Conservation (phyloP, 1,140 invertebrate species). For the Sitobion miscanthi region DNA sequence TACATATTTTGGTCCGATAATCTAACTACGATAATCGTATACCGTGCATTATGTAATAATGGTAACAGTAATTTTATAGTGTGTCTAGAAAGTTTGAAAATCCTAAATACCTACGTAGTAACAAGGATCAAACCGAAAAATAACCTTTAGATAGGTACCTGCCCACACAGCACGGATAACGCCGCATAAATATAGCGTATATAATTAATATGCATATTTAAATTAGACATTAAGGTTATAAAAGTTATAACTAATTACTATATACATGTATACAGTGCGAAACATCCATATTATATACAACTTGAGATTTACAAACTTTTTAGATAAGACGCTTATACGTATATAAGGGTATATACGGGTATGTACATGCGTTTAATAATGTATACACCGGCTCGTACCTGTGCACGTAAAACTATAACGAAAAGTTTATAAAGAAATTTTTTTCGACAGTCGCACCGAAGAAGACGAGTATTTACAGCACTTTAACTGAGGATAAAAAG, state of each 20-base stretch:
- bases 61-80: background rate
- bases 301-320: background rate
- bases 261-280: background rate
- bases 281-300: background rate
- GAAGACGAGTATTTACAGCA: background rate
- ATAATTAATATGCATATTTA: background rate
- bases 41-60: background rate
- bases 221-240: background rate
- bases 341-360: background rate
- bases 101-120: background rate
- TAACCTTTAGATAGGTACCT: background rate
- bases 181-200: background rate
- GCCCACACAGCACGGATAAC: no score
- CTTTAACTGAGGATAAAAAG: background rate
- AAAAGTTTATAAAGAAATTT: background rate
- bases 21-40: no score
- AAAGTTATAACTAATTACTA: background rate
- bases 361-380: background rate
- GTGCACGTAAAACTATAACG: background rate
- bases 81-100: background rate
- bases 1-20: background rate
- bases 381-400: background rate
- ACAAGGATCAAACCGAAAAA: background rate
- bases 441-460: background rate
- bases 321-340: background rate